Conservation (phyloP, 2,888 invertebrate genomes). For the Himalopsyche japonica region DNA sequence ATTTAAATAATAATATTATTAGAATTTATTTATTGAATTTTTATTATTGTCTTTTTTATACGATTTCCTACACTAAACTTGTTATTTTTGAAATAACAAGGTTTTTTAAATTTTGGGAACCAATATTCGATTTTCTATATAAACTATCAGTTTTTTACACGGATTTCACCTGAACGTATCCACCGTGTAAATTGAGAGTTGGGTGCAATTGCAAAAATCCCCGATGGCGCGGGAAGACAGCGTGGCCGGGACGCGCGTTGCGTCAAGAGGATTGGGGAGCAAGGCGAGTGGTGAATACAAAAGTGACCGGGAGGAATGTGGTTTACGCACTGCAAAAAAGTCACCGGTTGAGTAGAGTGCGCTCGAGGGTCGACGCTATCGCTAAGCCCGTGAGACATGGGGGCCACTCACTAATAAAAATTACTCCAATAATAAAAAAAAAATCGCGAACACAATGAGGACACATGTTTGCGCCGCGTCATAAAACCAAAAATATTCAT, state of each 20-base stretch:
- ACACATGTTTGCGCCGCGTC: background rate
- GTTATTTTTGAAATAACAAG: too few species aligned
- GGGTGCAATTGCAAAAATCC: background rate
- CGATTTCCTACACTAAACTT: too few species aligned
- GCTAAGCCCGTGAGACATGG: background rate
- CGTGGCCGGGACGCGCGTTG: background rate
- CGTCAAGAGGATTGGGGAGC: background rate
- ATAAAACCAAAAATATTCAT: background rate
- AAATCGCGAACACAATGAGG: background rate
- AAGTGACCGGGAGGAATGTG: constrained; percentile 14
- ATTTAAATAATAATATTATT: too few species aligned
- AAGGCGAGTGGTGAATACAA: background rate
- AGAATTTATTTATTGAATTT: too few species aligned
- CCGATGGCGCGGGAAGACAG: background rate
- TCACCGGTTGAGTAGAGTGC: constrained; percentile 1
- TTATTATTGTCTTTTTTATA: too few species aligned
- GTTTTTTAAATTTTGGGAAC: too few species aligned
- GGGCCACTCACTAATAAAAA: background rate
- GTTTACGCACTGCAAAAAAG: constrained; percentile 31
- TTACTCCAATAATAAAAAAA: background rate
- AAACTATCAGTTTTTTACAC: background rate
- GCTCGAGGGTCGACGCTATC: background rate
- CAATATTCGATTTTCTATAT: too few species aligned
- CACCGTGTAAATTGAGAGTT: background rate
- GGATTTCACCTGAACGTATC: background rate